A percentile compares a stretch with the other conserved stretches of the same genome.
phyloP scores from a whole-genome alignment of 2,888 invertebrate genomes.

The Mythimna loreyi region DNA sequence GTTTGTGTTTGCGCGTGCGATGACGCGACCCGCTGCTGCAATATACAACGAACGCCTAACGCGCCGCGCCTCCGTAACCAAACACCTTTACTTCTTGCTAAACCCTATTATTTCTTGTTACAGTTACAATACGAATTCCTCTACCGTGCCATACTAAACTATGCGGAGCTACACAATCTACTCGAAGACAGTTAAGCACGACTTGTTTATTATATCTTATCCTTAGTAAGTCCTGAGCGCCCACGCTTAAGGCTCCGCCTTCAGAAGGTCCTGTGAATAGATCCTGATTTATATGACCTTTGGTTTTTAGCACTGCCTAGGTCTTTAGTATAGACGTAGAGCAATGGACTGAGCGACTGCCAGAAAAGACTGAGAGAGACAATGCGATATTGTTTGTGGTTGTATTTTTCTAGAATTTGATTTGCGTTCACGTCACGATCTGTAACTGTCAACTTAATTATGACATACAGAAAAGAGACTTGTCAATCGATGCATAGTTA shows the following conservation, averaged over 20 bases:
- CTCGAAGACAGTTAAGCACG: slow-evolving; percentile 90
- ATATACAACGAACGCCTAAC: no score
- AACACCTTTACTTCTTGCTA: background rate
- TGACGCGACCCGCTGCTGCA: no score
- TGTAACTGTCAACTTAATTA: background rate
- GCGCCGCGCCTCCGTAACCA: no score
- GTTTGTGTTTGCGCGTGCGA: no score
- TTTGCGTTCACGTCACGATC: background rate
- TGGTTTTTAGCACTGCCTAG: slow-evolving; percentile 33
- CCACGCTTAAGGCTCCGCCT: slow-evolving; percentile 51
- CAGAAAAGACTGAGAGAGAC: background rate
- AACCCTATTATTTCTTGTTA: slow-evolving; percentile 69
- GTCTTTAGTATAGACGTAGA: background rate
- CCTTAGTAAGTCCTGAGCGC: slow-evolving; percentile 41
- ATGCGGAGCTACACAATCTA: slow-evolving; percentile 96
- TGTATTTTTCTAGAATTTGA: background rate
- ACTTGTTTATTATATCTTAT: slow-evolving; percentile 26
- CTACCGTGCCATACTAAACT: slow-evolving; percentile 97
- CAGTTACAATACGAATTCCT: slow-evolving; percentile 98
- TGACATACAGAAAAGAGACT: background rate
- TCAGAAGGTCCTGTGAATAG: slow-evolving; percentile 62
- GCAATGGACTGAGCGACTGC: background rate
- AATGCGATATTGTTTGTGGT: background rate
- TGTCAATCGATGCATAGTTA: no score
- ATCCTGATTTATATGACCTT: slow-evolving; percentile 44